A percentile compares a stretch with the other conserved stretches of the same genome.
These are phyloP conservation scores for Amazona guildingii DNA, from an alignment of 2,113 vertebrate species.

Conservation along the genomic window DNA sequence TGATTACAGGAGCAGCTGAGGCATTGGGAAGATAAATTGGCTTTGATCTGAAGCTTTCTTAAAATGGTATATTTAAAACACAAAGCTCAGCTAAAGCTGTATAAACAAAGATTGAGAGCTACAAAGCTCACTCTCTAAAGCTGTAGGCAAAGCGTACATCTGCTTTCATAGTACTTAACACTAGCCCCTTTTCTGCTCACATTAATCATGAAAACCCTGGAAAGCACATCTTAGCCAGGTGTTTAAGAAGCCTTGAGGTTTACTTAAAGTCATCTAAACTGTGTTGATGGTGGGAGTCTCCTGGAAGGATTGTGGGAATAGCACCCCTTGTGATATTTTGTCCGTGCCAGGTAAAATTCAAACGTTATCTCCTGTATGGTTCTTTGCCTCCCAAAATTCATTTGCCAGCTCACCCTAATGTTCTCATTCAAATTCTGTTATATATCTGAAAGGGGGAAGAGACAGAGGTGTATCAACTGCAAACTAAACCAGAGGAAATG, in stretches of 20 bases:
- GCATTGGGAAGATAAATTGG: not conserved
- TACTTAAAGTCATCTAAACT: not conserved
- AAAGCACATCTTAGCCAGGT: not conserved
- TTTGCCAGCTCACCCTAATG: not conserved
- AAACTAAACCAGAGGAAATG: not conserved
- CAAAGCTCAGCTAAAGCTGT: not conserved
- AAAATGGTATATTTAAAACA: conserved; percentile 23
- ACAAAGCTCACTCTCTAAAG: not conserved
- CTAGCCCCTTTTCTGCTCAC: not conserved
- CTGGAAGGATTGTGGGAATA: not conserved
- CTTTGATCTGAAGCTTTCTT: conserved; percentile 33
- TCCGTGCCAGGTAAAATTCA: not conserved
- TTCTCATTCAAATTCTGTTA: not conserved
- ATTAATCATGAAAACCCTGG: not conserved
- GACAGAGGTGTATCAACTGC: not conserved
- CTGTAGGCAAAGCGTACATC: not conserved
- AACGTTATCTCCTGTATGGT: not conserved
- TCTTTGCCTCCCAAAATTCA: not conserved
- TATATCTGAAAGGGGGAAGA: not conserved
- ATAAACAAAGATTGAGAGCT: not conserved
- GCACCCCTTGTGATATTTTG: not conserved
- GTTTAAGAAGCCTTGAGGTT: not conserved
- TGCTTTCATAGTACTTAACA: not conserved
- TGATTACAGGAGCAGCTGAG: conserved; percentile 16
- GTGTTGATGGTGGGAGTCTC: not conserved